Evolutionary conservation across 35 echinoderm and acorn worm genomes (phyloP).

Genomic region (Diadema setosum): DNA sequence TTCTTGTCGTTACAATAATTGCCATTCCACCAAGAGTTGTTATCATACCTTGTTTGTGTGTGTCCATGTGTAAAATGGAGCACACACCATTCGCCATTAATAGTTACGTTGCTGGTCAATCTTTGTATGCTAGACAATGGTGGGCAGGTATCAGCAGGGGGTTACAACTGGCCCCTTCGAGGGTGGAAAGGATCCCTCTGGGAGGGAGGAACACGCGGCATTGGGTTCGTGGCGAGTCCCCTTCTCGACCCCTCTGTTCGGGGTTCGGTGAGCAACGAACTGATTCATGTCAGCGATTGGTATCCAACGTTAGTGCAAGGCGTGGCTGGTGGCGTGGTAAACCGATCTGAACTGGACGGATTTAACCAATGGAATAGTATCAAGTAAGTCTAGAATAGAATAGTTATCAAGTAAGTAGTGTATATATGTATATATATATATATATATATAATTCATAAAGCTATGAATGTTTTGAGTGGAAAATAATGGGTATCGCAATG

Average conservation of each 20-base stretch:
- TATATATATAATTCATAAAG: too few species aligned
- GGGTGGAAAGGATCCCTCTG: constrained; percentile 70
- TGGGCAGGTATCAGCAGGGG: constrained; percentile 41
- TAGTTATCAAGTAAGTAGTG: too few species aligned
- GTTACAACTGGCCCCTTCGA: constrained; percentile 73
- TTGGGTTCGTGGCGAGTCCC: constrained; percentile 60
- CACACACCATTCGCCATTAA: too few species aligned
- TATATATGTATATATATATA: too few species aligned
- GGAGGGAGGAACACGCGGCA: constrained; percentile 69
- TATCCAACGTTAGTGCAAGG: constrained; percentile 65
- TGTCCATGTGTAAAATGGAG: too few species aligned
- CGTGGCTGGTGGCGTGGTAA: constrained; percentile 33
- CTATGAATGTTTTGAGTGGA: too few species aligned
- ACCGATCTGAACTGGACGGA: constrained; percentile 43
- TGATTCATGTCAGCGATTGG: constrained; percentile 86
- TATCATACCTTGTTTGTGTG: too few species aligned
- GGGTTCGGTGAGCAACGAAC: constrained; percentile 35
- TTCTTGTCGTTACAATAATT: too few species aligned
- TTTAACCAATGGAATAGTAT: constrained; percentile 53
- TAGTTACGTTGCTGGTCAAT: too few species aligned
- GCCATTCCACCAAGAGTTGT: too few species aligned
- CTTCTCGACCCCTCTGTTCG: constrained; percentile 4
- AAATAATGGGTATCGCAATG: too few species aligned
- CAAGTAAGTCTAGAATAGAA: constrained; percentile 36
- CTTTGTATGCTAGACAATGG: constrained; percentile 65